Evolutionary conservation across 2,888 invertebrate genomes (phyloP).

Genomic region (Orchesella flavescens): DNA sequence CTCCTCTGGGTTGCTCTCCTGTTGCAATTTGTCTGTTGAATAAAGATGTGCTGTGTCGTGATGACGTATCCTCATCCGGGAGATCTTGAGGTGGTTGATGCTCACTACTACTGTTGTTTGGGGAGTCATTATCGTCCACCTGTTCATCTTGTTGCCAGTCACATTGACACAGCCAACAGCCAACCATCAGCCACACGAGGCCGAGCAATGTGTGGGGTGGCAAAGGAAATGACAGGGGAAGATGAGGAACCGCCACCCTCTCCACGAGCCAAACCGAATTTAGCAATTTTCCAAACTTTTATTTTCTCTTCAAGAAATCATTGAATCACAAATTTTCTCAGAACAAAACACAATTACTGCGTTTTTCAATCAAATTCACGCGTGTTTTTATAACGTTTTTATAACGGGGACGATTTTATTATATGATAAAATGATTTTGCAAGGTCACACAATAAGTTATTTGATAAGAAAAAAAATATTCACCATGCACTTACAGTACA

Average conservation of each 20-base stretch:
- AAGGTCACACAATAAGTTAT: background rate
- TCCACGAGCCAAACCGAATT: background rate
- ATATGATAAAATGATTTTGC: too few relatives aligned
- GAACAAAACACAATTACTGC: background rate
- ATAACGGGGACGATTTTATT: too few relatives aligned
- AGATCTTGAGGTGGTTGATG: constrained; percentile 5
- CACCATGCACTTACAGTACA: too few relatives aligned
- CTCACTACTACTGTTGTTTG: background rate
- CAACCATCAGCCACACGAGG: constrained; percentile 66
- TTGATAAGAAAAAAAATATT: background rate
- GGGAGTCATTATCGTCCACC: constrained; percentile 42
- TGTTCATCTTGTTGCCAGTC: constrained; percentile 62
- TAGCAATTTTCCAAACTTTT: background rate
- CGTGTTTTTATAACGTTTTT: too few relatives aligned
- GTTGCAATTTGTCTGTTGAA: constrained; percentile 2
- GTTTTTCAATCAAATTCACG: too few relatives aligned
- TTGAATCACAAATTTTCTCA: background rate
- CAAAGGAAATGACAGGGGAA: constrained; percentile 66
- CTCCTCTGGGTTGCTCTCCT: constrained; percentile 4
- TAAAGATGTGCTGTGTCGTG: background rate
- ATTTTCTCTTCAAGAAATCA: background rate
- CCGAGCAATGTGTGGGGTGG: constrained; percentile 66
- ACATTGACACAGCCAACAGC: constrained; percentile 68
- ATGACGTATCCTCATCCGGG: constrained; percentile 4
- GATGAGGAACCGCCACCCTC: constrained; percentile 66